These are phyloP conservation scores for Noctua pronuba DNA, from an alignment of 2,888 invertebrate genomes.

Conservation along the genomic window DNA sequence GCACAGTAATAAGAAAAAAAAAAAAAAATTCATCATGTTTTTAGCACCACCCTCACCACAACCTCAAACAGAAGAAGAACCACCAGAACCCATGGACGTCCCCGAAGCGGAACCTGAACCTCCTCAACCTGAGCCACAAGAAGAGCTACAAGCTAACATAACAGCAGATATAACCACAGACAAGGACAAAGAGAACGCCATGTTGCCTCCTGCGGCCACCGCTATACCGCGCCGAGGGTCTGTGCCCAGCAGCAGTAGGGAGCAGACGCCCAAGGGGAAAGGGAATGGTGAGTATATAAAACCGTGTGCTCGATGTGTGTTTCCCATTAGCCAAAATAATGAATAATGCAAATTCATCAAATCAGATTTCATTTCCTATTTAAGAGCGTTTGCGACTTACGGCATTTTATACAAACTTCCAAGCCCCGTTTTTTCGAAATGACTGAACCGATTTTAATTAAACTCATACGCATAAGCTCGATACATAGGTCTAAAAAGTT, in stretches of 20 bases:
- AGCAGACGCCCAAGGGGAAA: conserved; percentile 78
- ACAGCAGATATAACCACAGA: conserved; percentile 60
- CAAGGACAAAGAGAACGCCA: conserved; percentile 83
- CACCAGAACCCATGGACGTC: conserved; percentile 14
- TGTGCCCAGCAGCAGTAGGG: conserved; percentile 67
- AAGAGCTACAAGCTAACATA: conserved; percentile 28
- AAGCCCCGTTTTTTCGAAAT: too few species aligned
- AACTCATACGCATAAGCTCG: too few species aligned
- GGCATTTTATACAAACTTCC: too few species aligned
- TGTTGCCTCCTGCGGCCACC: conserved; percentile 75
- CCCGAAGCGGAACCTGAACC: conserved; percentile 8
- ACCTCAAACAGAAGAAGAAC: conserved; percentile 56
- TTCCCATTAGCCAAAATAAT: too few species aligned
- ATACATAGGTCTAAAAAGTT: too few species aligned
- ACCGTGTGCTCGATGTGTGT: too few species aligned
- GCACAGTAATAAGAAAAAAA: background rate
- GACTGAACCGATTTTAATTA: too few species aligned
- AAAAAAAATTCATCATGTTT: background rate
- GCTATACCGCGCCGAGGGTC: conserved; percentile 70
- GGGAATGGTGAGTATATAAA: conserved; percentile 53
- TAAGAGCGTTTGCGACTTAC: too few species aligned
- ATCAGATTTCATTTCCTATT: too few species aligned
- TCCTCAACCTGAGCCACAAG: conserved; percentile 1
- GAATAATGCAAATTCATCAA: too few species aligned
- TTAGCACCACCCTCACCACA: conserved; percentile 75